Conservation (phyloP, 2,888 invertebrate species). For the Cinara cedri region DNA sequence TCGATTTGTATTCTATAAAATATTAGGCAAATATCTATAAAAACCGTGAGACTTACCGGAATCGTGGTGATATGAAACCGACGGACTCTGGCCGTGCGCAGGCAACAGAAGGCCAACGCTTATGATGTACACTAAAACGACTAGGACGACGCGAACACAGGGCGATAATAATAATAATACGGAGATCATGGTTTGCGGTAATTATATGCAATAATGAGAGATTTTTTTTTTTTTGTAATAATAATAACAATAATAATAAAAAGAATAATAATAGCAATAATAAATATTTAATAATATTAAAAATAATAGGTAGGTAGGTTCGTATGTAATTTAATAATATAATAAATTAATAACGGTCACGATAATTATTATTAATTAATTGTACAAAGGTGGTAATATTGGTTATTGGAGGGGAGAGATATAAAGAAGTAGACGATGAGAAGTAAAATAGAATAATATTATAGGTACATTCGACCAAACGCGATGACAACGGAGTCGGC, state of each 20-base stretch:
- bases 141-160: conserved; percentile 31
- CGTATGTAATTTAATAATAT: not conserved
- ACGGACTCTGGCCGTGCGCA: conserved; percentile 16
- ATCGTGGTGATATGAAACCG: conserved; percentile 52
- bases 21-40: too few relatives aligned
- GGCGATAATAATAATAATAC: conserved; percentile 43
- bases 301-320: not conserved
- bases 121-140: not conserved
- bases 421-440: too few relatives aligned
- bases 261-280: conserved; percentile 9
- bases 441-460: too few relatives aligned
- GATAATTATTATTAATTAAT: not conserved
- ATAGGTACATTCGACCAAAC: not conserved
- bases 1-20: too few relatives aligned
- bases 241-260: conserved; percentile 20
- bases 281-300: not conserved
- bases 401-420: too few relatives aligned
- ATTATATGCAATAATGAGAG: not conserved
- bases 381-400: conserved; percentile 9
- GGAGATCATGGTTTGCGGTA: conserved; percentile 47
- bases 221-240: not conserved
- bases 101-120: conserved; percentile 9
- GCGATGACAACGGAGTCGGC: not conserved
- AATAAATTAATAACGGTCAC: conserved; percentile 12
- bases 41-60: conserved; percentile 44